Evolutionary conservation across 2,888 invertebrate genomes (phyloP).

Genomic region (Sarcophaga carnaria): DNA sequence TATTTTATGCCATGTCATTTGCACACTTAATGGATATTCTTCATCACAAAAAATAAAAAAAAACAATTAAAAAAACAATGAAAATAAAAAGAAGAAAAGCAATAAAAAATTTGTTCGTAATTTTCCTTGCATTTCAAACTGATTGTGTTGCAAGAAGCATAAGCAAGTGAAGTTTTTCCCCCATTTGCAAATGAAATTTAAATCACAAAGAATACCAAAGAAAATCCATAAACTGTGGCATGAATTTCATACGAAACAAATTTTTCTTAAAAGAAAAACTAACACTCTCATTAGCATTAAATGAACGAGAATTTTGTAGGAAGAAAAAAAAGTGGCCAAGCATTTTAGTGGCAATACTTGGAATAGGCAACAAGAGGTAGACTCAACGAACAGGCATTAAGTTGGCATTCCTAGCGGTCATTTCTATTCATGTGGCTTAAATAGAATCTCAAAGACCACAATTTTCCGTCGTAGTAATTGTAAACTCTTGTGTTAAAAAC

Average conservation of each 20-base stretch:
- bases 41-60: conserved; percentile 3
- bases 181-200: background rate
- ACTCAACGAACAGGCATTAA: no score
- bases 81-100: no score
- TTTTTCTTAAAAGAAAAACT: conserved; percentile 25
- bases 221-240: conserved; percentile 3
- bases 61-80: no score
- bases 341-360: background rate
- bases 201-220: background rate
- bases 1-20: conserved; percentile 63
- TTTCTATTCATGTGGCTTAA: conserved; percentile 65
- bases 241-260: conserved; percentile 34
- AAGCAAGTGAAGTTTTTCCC: background rate
- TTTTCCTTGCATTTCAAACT: no score
- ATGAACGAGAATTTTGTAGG: background rate
- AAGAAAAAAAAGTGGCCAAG: conserved; percentile 15
- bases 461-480: conserved; percentile 60
- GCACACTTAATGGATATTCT: conserved; percentile 56
- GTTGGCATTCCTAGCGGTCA: conserved; percentile 48
- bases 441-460: conserved; percentile 59
- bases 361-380: background rate
- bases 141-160: background rate
- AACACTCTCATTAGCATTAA: conserved; percentile 7
- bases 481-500: conserved; percentile 52
- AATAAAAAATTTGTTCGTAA: background rate